These are phyloP conservation scores for Saguinus midas DNA, from an alignment of 2,113 vertebrate species.

Conservation along the genomic window DNA sequence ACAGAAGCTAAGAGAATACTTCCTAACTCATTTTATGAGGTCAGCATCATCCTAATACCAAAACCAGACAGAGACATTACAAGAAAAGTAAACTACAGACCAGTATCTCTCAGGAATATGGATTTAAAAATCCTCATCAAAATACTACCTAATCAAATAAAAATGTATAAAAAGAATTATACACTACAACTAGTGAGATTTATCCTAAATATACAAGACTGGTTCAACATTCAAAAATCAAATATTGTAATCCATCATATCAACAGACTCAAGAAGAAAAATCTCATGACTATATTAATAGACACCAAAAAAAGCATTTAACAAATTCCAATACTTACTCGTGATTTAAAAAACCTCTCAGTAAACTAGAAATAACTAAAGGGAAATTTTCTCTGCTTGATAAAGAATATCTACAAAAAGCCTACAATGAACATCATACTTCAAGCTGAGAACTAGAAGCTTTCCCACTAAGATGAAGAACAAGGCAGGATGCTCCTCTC, in stretches of 20 bases:
- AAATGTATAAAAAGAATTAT: neutral
- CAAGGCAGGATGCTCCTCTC: neutral
- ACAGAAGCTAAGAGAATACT: neutral
- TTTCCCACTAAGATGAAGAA: neutral
- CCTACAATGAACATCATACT: neutral
- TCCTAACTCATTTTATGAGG: neutral
- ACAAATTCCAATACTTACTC: neutral
- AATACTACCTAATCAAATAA: neutral
- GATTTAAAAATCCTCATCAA: neutral
- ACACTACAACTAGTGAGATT: neutral
- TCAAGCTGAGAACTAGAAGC: neutral
- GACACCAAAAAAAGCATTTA: neutral
- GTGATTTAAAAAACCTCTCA: neutral
- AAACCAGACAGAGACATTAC: neutral
- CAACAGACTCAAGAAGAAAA: neutral
- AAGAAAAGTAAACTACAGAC: neutral
- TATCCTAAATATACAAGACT: neutral
- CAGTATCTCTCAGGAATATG: neutral
- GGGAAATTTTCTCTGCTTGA: neutral
- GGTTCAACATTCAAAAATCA: neutral
- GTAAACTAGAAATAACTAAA: neutral
- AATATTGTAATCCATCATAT: neutral
- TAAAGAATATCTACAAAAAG: neutral
- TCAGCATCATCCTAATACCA: neutral
- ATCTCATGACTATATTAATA: neutral